These are phyloP conservation scores for Agrotis ipsilon DNA, from an alignment of 2,888 invertebrate species.

Conservation along the genomic window DNA sequence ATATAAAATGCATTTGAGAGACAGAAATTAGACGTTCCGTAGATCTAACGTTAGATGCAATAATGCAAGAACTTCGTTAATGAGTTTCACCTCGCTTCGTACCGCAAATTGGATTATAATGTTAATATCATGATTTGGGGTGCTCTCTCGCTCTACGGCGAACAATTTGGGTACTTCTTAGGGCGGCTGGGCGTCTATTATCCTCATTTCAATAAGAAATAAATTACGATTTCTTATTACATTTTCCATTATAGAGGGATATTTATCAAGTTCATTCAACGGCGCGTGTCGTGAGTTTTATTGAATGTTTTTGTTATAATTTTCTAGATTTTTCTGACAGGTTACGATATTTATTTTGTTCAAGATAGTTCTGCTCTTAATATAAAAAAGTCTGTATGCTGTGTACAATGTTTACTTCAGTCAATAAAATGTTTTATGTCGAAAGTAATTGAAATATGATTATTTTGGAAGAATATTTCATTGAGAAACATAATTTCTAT, in stretches of 20 bases:
- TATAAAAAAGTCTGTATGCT: constrained; percentile 12
- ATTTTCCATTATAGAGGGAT: constrained; percentile 87
- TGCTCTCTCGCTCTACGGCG: constrained; percentile 75
- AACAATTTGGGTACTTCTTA: constrained; percentile 84
- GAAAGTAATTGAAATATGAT: constrained; percentile 22
- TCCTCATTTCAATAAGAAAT: constrained; percentile 91
- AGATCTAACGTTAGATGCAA: constrained; percentile 84
- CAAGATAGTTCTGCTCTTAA: neutral
- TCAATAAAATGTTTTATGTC: constrained; percentile 25
- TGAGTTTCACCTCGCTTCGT: constrained; percentile 86
- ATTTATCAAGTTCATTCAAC: constrained; percentile 87
- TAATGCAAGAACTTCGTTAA: constrained; percentile 87
- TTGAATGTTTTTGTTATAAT: constrained; percentile 78
- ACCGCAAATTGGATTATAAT: constrained; percentile 90
- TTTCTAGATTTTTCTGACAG: constrained; percentile 37
- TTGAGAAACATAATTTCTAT: constrained; percentile 41
- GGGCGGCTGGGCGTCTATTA: constrained; percentile 86
- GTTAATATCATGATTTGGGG: constrained; percentile 87
- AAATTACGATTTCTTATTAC: constrained; percentile 91
- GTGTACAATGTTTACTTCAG: neutral
- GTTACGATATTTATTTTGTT: constrained; percentile 32
- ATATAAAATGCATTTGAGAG: constrained; percentile 83
- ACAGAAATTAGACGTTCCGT: constrained; percentile 70
- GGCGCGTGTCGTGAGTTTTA: constrained; percentile 82
- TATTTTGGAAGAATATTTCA: constrained; percentile 28